Conservation (phyloP, 1,140 invertebrate genomes). For the Drosophila sproati region DNA sequence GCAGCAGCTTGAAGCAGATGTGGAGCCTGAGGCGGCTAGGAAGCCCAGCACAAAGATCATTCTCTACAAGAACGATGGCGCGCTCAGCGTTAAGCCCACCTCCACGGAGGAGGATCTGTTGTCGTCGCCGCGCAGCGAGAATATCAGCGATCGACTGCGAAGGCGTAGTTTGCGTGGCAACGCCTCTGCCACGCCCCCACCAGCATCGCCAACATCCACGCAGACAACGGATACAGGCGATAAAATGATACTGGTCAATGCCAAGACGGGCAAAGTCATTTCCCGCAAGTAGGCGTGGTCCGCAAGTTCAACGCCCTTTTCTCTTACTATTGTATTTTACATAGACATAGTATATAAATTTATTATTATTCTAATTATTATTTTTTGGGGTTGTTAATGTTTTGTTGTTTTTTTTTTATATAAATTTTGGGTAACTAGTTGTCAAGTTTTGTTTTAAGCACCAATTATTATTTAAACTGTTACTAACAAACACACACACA, state of each 20-base stretch:
- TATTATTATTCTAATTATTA: slow-evolving; percentile 43
- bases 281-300: slow-evolving; percentile 60
- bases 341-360: background rate
- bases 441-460: slow-evolving; percentile 55
- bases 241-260: slow-evolving; percentile 83
- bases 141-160: slow-evolving; percentile 77
- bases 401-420: slow-evolving; percentile 65
- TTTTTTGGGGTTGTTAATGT: slow-evolving; percentile 62
- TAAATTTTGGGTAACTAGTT: slow-evolving; percentile 46
- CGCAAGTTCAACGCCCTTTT: slow-evolving; percentile 23
- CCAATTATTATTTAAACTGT: slow-evolving; percentile 63
- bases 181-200: slow-evolving; percentile 16
- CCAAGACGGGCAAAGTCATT: slow-evolving; percentile 83
- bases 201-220: background rate
- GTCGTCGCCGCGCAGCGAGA: slow-evolving; percentile 44
- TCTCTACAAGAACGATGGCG: slow-evolving; percentile 78
- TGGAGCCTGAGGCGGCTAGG: slow-evolving; percentile 28
- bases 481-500: slow-evolving; percentile 58
- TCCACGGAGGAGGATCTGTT: slow-evolving; percentile 33
- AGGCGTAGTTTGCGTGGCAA: slow-evolving; percentile 69
- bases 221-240: slow-evolving; percentile 29
- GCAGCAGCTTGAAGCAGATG: background rate
- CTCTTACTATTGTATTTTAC: slow-evolving; percentile 23
- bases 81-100: slow-evolving; percentile 63
- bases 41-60: slow-evolving; percentile 73